Conservation (phyloP, 2,113 vertebrate species). For the Anoura caudifer region DNA sequence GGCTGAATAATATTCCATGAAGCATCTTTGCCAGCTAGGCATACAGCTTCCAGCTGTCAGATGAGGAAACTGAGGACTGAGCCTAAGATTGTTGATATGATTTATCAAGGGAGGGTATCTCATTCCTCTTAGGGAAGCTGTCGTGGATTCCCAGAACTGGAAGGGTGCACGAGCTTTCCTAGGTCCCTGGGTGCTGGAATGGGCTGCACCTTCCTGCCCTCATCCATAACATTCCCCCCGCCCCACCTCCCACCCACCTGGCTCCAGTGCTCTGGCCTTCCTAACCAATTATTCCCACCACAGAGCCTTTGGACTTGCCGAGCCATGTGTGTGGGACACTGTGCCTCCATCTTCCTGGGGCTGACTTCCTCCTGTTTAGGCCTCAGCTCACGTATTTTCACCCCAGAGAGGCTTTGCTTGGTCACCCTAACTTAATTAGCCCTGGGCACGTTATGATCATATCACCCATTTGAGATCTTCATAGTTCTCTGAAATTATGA, state of each 20-base stretch:
- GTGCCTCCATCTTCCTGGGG: neutral
- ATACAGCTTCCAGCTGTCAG: neutral
- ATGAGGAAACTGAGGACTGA: neutral
- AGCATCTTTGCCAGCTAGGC: neutral
- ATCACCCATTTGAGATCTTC: neutral
- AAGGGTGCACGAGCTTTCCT: rapidly evolving
- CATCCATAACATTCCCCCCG: rapidly evolving
- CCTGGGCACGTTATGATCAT: neutral
- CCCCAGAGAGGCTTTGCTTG: neutral
- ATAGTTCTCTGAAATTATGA: neutral
- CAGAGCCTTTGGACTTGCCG: neutral
- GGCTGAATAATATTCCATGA: neutral
- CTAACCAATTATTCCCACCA: neutral
- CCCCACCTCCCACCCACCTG: rapidly evolving
- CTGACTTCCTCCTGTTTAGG: neutral
- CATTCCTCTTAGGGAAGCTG: rapidly evolving
- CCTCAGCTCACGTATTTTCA: neutral
- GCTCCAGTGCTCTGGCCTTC: neutral
- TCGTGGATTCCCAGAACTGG: neutral
- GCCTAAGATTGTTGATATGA: neutral
- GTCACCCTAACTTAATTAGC: neutral
- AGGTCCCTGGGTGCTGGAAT: neutral
- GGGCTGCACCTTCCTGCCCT: neutral
- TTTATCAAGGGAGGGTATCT: neutral
- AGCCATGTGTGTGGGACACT: rapidly evolving